Conservation (phyloP, 1,140 invertebrate species). For the Neoseiulus cucumeris region DNA sequence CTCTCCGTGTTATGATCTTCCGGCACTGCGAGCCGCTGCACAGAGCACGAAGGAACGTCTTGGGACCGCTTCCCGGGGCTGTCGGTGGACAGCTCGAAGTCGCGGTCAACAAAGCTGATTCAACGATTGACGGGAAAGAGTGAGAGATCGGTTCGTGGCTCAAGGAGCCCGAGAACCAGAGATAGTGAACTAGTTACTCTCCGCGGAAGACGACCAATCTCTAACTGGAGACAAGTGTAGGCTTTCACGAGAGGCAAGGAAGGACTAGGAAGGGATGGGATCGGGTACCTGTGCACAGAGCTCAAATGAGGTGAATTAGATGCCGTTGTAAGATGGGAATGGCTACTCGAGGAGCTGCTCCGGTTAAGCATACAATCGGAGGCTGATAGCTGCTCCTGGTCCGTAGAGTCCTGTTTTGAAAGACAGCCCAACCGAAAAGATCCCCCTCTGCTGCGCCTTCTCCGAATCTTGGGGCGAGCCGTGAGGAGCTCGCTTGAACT, state of each 20-base stretch:
- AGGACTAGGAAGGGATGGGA: too few species aligned
- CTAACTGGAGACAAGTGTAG: too few species aligned
- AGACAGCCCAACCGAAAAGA: constrained; percentile 11
- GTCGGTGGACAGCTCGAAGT: too few species aligned
- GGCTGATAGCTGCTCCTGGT: constrained; percentile 6
- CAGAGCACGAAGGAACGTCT: constrained; percentile 12
- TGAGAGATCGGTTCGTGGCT: too few species aligned
- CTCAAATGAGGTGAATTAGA: background rate
- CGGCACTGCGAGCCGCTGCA: too few species aligned
- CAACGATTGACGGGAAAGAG: too few species aligned
- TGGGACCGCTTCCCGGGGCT: constrained; percentile 19
- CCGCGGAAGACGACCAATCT: too few species aligned
- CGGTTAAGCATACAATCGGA: constrained; percentile 5
- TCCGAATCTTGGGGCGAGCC: background rate
- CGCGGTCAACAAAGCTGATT: too few species aligned
- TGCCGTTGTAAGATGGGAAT: constrained; percentile 1
- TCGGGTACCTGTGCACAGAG: constrained; percentile 3
- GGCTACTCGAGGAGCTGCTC: constrained; percentile 7
- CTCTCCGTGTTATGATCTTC: too few species aligned
- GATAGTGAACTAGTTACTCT: too few species aligned
- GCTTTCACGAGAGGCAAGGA: too few species aligned
- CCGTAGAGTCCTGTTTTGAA: constrained; percentile 9
- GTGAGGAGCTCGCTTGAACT: constrained; percentile 7
- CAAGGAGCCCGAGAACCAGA: too few species aligned
- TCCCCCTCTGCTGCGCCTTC: constrained; percentile 10